Evolutionary conservation across 2,113 vertebrate genomes (phyloP).

Genomic region (Macquaria australasica): DNA sequence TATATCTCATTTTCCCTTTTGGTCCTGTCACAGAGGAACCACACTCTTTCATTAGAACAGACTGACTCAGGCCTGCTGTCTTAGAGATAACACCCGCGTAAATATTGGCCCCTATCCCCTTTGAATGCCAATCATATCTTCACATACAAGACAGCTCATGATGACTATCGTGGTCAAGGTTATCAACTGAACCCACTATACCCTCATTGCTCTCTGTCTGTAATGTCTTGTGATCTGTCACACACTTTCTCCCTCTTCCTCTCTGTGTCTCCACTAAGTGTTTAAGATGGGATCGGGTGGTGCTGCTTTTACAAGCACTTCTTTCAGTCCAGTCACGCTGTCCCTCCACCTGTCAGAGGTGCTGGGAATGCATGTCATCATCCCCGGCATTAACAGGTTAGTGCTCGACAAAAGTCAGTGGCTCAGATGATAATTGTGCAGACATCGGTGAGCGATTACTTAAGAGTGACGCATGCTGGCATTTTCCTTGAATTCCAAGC

Average conservation of each 20-base stretch:
- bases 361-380: conserved; percentile 23
- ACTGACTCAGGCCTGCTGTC: conserved; percentile 57
- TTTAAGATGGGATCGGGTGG: conserved; percentile 7
- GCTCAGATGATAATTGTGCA: conserved; percentile 24
- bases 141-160: conserved; percentile 30
- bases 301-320: conserved; percentile 20
- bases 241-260: conserved; percentile 7
- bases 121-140: conserved; percentile 71
- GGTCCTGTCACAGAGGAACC: conserved; percentile 44
- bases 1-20: conserved; percentile 39
- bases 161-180: conserved; percentile 64
- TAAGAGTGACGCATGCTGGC: conserved; percentile 9
- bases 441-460: conserved; percentile 16
- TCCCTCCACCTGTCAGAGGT: conserved; percentile 22
- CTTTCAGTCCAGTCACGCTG: conserved; percentile 24
- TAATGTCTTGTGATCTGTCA: conserved; percentile 26
- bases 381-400: conserved; percentile 34
- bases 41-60: conserved; percentile 62
- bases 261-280: conserved; percentile 5
- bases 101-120: conserved; percentile 55
- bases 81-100: conserved; percentile 74
- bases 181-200: conserved; percentile 49
- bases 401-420: conserved; percentile 29
- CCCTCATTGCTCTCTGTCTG: conserved; percentile 41
- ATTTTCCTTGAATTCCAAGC: conserved; percentile 13